These are phyloP conservation scores for Drosophila melanosoma DNA, from an alignment of 2,888 invertebrate genomes.

Conservation along the genomic window DNA sequence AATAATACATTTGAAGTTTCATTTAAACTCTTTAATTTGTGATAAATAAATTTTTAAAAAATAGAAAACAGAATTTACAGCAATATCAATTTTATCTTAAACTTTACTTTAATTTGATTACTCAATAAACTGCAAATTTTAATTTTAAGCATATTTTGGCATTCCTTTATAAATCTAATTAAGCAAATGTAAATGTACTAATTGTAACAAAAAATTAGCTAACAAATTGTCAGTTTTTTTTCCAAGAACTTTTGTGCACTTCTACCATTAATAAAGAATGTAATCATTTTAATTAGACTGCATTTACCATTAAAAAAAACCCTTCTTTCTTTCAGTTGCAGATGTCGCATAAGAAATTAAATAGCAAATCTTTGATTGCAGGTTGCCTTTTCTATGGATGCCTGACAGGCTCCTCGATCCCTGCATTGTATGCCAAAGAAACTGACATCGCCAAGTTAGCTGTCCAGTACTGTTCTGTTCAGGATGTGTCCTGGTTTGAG, in stretches of 20 bases:
- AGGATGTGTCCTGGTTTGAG: conserved; percentile 8
- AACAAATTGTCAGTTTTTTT: neutral
- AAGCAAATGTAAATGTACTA: too few species aligned
- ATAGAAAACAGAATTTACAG: neutral
- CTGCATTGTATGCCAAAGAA: conserved; percentile 23
- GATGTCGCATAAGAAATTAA: conserved; percentile 2
- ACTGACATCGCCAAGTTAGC: conserved; percentile 28
- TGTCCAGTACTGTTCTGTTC: conserved; percentile 2
- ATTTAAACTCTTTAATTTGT: neutral
- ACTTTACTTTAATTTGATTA: neutral
- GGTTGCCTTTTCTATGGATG: conserved; percentile 9
- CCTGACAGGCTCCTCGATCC: conserved; percentile 6
- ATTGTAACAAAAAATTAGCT: neutral
- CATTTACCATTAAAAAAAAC: neutral
- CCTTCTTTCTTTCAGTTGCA: neutral
- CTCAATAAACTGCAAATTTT: neutral
- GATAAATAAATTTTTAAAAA: too few species aligned
- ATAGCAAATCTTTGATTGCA: conserved; percentile 17
- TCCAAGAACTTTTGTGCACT: neutral
- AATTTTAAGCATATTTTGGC: too few species aligned
- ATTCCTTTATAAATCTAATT: too few species aligned
- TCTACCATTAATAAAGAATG: neutral
- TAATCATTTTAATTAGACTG: conserved; percentile 9
- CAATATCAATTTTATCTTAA: neutral
- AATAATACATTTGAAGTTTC: neutral